phyloP scores from a whole-genome alignment of 2,797 vertebrate species.

The Ataeniobius toweri region DNA sequence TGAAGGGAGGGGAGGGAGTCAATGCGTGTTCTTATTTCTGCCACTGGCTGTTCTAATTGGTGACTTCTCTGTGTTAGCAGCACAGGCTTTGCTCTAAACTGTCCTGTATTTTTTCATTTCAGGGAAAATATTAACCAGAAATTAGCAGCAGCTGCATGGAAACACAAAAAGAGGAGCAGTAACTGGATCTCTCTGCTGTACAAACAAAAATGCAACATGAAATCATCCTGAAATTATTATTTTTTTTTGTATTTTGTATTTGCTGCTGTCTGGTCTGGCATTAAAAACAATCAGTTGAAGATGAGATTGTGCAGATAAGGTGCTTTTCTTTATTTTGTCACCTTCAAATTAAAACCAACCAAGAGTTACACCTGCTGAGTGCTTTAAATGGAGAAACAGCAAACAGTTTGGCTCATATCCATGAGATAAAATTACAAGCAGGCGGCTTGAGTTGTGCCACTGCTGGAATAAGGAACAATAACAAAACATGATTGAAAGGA shows the following conservation, averaged over 20 bases:
- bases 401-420: constrained; percentile 13
- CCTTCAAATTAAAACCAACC: constrained; percentile 12
- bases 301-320: not conserved
- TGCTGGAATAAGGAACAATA: constrained; percentile 1
- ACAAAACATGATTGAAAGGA: not conserved
- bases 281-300: not conserved
- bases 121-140: constrained; percentile 9
- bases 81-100: constrained; percentile 34
- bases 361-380: not conserved
- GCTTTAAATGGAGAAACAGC: constrained; percentile 13
- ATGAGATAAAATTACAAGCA: constrained; percentile 12
- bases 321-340: constrained; percentile 6
- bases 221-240: not conserved
- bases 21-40: constrained; percentile 67
- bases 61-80: constrained; percentile 42
- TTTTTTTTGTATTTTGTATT: not conserved
- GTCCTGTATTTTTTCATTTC: constrained; percentile 9
- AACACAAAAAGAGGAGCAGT: constrained; percentile 1
- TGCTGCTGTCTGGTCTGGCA: constrained; percentile 6
- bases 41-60: constrained; percentile 50
- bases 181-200: constrained; percentile 17
- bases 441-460: not conserved
- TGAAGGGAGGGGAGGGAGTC: constrained; percentile 64
- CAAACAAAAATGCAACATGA: not conserved
- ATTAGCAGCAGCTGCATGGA: constrained; percentile 5